Base-by-base conservation (phyloP, 2,113 vertebrate genomes). In the Platysternon megacephalum region DNA sequence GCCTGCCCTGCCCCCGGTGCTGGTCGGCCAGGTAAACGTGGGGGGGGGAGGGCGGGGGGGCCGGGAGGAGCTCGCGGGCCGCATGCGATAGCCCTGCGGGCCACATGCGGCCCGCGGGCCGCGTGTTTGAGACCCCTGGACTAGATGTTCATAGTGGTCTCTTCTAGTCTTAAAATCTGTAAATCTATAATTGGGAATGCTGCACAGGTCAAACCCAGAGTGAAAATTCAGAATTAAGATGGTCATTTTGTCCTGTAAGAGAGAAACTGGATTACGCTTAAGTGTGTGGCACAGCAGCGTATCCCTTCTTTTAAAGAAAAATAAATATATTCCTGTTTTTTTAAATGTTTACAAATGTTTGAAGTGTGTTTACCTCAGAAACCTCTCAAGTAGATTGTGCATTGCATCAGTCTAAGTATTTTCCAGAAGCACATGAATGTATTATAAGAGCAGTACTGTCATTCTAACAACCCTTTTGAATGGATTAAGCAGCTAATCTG, bases 341-440 rank as follows among this genome's bases (percentile, higher is more conserved):
- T 9, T 5, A 52, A 95, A 46, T 97, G 96, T 97, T 97, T 97
- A 97, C 93, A 97, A 92, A 94, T 89, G 91, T 85, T 91, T 97
- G 93, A 95, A 97, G 97, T 95, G 94, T 97, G 97, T 97, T 97
- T 97, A 97, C 96, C 95, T 97, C 95, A 76, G 87, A 92, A 79
- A 97, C 94, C 93, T 97, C 97, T 97, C 95, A 96, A 97, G 93
- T 83, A 96, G 89, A 68, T 96, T 95, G 95, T 97, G 48, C 95
- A 96, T 92, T 91, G 91, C 96, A 65, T 95, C 92, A 72, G 96
- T 93, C 92, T 96, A 94, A 97, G 95, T 79, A 88, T 97, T 94
- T 72, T 97, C 96, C 84, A 93, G 91, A 94, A 86, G 96, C 65
- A 84, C 95, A 68, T 76, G 79, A 82, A 87, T 90, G 82, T 29